phyloP scores from a whole-genome alignment of 2,797 vertebrate species.

The Notolabrus celidotus region DNA sequence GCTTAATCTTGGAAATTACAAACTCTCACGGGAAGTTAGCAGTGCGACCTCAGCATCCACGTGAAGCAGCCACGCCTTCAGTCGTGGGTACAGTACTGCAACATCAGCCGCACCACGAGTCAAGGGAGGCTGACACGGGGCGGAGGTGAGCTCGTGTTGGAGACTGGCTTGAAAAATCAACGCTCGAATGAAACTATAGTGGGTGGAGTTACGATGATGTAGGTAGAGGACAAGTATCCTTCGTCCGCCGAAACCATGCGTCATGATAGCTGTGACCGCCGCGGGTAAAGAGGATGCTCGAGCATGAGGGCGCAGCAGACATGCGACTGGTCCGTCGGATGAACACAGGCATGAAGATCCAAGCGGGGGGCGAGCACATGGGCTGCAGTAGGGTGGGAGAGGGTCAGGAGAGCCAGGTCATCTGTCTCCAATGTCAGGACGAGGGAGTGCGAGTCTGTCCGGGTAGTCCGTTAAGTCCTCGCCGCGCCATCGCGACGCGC shows the following conservation, averaged over 20 bases:
- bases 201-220: slow-evolving; percentile 43
- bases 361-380: slow-evolving; percentile 69
- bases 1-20: neutral
- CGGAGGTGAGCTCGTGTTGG: neutral
- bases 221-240: slow-evolving; percentile 10
- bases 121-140: slow-evolving; percentile 5
- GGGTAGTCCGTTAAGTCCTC: slow-evolving; percentile 72
- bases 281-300: slow-evolving; percentile 63
- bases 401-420: slow-evolving; percentile 59
- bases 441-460: slow-evolving; percentile 73
- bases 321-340: slow-evolving; percentile 69
- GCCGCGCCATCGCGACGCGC: slow-evolving; percentile 64
- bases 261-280: slow-evolving; percentile 37
- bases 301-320: slow-evolving; percentile 68
- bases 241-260: slow-evolving; percentile 47
- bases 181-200: neutral
- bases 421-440: slow-evolving; percentile 74
- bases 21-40: slow-evolving; percentile 6
- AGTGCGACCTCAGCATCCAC: slow-evolving; percentile 32
- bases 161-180: neutral
- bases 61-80: slow-evolving; percentile 65
- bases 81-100: slow-evolving; percentile 59
- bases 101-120: neutral
- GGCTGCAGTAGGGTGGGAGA: slow-evolving; percentile 72
- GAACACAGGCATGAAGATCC: slow-evolving; percentile 74